Base-by-base conservation (phyloP, 1,140 invertebrate species). In the Cylas formicarius region DNA sequence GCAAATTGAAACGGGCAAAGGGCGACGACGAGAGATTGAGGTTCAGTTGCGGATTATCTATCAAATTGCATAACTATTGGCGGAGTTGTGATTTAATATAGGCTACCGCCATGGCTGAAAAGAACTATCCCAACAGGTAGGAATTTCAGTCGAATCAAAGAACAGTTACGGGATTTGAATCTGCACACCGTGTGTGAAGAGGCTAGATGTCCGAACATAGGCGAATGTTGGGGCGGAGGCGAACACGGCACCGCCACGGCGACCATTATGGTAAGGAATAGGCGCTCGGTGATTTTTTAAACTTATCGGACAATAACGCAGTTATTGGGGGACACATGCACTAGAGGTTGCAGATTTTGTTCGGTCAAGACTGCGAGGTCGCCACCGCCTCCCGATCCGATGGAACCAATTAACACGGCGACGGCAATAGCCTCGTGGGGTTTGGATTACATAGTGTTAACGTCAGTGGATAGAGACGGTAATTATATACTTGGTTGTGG, bases 161-260 rank as follows among this genome's bases (percentile, higher is more conserved):
- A 84, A 34, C 85, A 92, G 60, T 68, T 99, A 8, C 70, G 90
- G 40, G 77, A 82, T 10, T 71, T 98, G 9, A 97, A 95, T 56
- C 71, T 99, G 7, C 86, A 91, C 57, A 99, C 97, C 2, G 96
- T 99, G 1, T 99, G 97, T 68, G 93, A 99, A 66, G 97, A 99
- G 72, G 97, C 97, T 0, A 74, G 90, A 50, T 99, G 97, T 76
- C 97, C 97, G 1, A 99, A 99, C 69, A 98, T 99, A 56, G 93
- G 94, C 14, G 94, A 98, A 72, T 99, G 96, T 70, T 99, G 97
- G 97, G 94, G 93, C 50, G 95, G 87, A n/a, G 86, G 86, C 36
- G 76, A 81, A 55, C 78, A 90, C 70, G 82, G 83, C 18, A 88
- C 84, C 9, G 84, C 88, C 20, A 93, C 88, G 41, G 87, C 88